Base-by-base conservation (phyloP, 1,140 invertebrate species). In the Psix sp. region DNA sequence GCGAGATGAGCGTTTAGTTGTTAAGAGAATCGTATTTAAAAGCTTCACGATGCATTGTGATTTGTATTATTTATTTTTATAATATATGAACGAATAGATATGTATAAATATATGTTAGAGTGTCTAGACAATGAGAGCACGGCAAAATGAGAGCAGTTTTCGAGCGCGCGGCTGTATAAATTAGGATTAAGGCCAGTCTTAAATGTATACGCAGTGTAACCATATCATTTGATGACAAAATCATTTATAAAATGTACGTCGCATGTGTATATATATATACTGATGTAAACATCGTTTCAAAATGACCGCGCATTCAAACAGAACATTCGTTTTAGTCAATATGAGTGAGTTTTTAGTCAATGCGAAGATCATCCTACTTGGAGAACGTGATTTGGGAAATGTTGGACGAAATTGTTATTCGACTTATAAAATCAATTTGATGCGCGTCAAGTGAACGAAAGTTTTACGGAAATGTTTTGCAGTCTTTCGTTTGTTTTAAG, bases 161-260 rank as follows among this genome's bases (percentile, higher is more conserved):
- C 74, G 77, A 80, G 76, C 77, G 78, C 79, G 79, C 66, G 76
- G 77, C 74, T 86, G 83, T 85, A 87, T 82, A 86, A 86, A 86
- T 85, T 86, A 87, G 84, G 77, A 81, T 85, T 86, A 87, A 87
- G 86, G 84, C 84, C 84, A 87, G 84, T 86, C 83, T 87, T 86
- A 86, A 82, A 83, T 86, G 85, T 87, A 86, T 87, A 86, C 84
- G 86, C 83, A 86, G 77, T 82, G 82, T 87, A 86, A 82, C 82
- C 84, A 86, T 86, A 87, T 86, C 84, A 84, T 81, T 86, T 74
- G 80, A 84, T 81, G 75, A 66, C 68, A 73, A 80, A 77, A 82
- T 79, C 76, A 76, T 80, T 77, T 59, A 77, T 7, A 78, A 77
- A 76, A 48, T 59, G 52, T 77, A 77, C 52, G 60, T 63, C 36